Evolutionary conservation across 2,797 vertebrate species (phyloP).

Genomic region (Fratercula arctica): DNA sequence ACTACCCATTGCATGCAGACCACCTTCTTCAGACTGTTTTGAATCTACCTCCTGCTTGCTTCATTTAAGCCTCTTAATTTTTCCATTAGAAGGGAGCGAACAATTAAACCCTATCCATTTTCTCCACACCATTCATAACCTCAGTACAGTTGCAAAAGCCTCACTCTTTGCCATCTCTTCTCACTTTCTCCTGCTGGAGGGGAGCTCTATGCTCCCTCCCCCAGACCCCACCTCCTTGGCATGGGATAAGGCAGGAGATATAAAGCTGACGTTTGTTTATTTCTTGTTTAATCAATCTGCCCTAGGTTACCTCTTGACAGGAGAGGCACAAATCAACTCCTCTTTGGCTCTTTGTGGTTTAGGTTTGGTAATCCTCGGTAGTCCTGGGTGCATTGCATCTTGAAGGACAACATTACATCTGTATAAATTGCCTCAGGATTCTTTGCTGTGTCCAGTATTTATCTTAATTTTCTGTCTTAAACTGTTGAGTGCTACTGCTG

Average conservation of each 20-base stretch:
- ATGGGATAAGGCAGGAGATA: not conserved
- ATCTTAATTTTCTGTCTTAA: not conserved
- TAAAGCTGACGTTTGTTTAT: accelerated
- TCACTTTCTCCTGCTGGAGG: not conserved
- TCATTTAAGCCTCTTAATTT: not conserved
- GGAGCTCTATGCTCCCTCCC: not conserved
- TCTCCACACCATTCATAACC: not conserved
- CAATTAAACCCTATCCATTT: not conserved
- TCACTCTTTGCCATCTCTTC: not conserved
- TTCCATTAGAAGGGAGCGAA: not conserved
- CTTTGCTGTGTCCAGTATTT: not conserved
- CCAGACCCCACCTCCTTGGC: not conserved
- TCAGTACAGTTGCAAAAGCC: not conserved
- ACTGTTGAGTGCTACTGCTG: not conserved
- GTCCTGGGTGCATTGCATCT: not conserved
- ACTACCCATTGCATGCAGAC: not conserved
- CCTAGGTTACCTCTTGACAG: not conserved
- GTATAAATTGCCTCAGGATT: not conserved
- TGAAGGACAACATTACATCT: not conserved
- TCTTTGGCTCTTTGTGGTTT: not conserved
- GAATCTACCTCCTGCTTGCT: not conserved
- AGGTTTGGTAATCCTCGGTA: not conserved
- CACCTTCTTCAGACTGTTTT: not conserved
- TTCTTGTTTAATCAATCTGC: not conserved
- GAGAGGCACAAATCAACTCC: not conserved